A percentile compares a stretch with the other conserved stretches of the same genome.
Conservation (phyloP, 1,140 invertebrate species). For the Diprion similis region DNA sequence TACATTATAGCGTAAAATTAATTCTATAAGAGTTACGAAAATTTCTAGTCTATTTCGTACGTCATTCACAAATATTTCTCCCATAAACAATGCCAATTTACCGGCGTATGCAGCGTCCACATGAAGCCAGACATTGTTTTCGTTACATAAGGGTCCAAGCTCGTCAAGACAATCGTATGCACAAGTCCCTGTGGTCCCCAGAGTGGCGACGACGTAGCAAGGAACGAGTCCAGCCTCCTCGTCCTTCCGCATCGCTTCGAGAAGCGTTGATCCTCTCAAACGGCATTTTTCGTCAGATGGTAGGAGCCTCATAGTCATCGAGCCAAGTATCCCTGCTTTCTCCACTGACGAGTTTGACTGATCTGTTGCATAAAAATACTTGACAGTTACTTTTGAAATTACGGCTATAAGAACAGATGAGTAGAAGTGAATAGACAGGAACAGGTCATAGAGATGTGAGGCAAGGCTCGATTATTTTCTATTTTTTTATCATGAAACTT, state of each 20-base stretch:
- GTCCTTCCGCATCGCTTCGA: slow-evolving; percentile 77
- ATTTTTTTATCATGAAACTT: too few relatives aligned
- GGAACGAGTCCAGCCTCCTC: slow-evolving; percentile 72
- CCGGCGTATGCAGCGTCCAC: slow-evolving; percentile 69
- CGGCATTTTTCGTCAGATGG: slow-evolving; percentile 73
- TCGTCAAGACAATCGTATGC: slow-evolving; percentile 69
- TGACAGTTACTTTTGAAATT: too few relatives aligned
- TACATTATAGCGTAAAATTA: too few relatives aligned
- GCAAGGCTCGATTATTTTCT: too few relatives aligned
- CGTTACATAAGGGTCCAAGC: slow-evolving; percentile 66
- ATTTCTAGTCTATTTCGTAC: too few relatives aligned
- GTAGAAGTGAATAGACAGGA: too few relatives aligned
- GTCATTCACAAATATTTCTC: too few relatives aligned
- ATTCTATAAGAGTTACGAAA: too few relatives aligned
- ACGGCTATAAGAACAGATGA: too few relatives aligned
- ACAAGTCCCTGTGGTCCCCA: slow-evolving; percentile 72
- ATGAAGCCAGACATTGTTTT: slow-evolving; percentile 64
- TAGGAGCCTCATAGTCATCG: slow-evolving; percentile 79
- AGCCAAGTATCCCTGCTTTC: slow-evolving; percentile 79
- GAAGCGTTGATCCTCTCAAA: slow-evolving; percentile 73
- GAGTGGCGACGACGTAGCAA: slow-evolving; percentile 64
- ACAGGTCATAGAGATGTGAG: too few relatives aligned
- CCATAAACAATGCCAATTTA: slow-evolving; percentile 11
- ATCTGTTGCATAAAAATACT: slow-evolving; percentile 44
- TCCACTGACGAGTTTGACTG: slow-evolving; percentile 90